Conservation (phyloP, 2,888 invertebrate genomes). For the Lypha dubia region DNA sequence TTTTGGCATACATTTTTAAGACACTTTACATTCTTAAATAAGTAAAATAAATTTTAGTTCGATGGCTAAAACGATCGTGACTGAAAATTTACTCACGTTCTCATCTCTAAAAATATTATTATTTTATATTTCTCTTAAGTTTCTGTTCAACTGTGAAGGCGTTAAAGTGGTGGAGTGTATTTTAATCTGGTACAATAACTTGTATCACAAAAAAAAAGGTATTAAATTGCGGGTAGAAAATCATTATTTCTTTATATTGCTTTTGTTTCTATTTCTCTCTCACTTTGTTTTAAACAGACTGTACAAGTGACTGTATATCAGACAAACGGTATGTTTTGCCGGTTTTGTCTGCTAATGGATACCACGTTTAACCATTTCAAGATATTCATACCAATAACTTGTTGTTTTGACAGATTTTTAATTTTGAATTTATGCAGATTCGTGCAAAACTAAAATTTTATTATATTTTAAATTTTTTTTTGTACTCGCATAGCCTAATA, state of each 20-base stretch:
- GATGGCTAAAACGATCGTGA: not conserved
- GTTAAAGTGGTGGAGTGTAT: constrained; percentile 63
- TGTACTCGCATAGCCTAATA: constrained; percentile 26
- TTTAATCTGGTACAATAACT: constrained; percentile 47
- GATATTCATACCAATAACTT: constrained; percentile 67
- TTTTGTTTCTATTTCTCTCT: constrained; percentile 32
- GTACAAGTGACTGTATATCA: constrained; percentile 28
- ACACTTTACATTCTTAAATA: too few species aligned
- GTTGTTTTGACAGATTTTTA: constrained; percentile 73
- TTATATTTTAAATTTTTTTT: constrained; percentile 46
- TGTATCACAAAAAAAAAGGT: constrained; percentile 55
- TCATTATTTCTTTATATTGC: constrained; percentile 19
- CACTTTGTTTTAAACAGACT: constrained; percentile 34
- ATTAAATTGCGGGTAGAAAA: constrained; percentile 54
- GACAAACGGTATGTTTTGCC: constrained; percentile 17
- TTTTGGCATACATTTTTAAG: too few species aligned
- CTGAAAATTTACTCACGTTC: not conserved
- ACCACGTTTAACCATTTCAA: constrained; percentile 58
- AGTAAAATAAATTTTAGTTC: too few species aligned
- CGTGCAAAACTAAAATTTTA: constrained; percentile 62
- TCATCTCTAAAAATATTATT: constrained; percentile 5
- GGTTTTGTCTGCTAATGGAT: constrained; percentile 50
- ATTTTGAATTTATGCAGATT: constrained; percentile 74
- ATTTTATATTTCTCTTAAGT: constrained; percentile 28
- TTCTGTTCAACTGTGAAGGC: constrained; percentile 64